Percentiles rank a stretch among this genome's conserved stretches.
Evolutionary conservation across 2,797 vertebrate species (phyloP).

Genomic region (Australoheros facetus): DNA sequence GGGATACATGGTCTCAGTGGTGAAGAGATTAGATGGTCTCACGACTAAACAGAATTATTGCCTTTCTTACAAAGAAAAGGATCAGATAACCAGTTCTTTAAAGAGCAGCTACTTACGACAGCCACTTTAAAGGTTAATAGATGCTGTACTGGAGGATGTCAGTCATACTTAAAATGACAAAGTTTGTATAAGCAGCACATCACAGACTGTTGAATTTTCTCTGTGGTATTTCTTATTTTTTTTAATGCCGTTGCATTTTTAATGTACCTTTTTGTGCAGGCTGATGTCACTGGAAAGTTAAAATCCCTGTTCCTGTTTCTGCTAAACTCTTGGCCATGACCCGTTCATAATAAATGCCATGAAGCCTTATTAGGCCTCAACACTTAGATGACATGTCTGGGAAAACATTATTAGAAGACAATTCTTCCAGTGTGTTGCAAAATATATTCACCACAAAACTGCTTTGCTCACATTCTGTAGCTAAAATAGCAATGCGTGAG

Average conservation of each 20-base stretch:
- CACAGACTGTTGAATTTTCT: constrained; percentile 6
- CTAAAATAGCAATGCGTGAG: neutral
- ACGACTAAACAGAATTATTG: constrained; percentile 41
- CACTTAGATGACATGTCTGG: neutral
- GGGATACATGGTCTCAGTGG: constrained; percentile 36
- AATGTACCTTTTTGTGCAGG: neutral
- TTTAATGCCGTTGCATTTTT: constrained; percentile 2
- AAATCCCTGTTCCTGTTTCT: neutral
- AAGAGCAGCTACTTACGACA: constrained; percentile 40
- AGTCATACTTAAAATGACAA: constrained; percentile 21
- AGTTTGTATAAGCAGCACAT: constrained; percentile 23
- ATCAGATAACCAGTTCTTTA: constrained; percentile 38
- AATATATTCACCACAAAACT: constrained; percentile 3
- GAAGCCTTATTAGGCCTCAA: neutral
- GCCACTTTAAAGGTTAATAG: constrained; percentile 55
- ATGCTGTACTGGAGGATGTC: constrained; percentile 19
- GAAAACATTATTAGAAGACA: constrained; percentile 1
- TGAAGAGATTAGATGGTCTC: constrained; percentile 52
- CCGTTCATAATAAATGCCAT: constrained; percentile 10
- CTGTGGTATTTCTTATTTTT: neutral
- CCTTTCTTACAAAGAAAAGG: constrained; percentile 37
- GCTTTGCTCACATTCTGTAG: neutral
- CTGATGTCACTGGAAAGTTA: constrained; percentile 32
- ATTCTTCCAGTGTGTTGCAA: neutral
- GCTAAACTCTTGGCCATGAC: neutral